Percentiles rank a stretch among this genome's conserved stretches.
phyloP scores from a whole-genome alignment of 2,888 invertebrate genomes.

The Gryllus longicercus region DNA sequence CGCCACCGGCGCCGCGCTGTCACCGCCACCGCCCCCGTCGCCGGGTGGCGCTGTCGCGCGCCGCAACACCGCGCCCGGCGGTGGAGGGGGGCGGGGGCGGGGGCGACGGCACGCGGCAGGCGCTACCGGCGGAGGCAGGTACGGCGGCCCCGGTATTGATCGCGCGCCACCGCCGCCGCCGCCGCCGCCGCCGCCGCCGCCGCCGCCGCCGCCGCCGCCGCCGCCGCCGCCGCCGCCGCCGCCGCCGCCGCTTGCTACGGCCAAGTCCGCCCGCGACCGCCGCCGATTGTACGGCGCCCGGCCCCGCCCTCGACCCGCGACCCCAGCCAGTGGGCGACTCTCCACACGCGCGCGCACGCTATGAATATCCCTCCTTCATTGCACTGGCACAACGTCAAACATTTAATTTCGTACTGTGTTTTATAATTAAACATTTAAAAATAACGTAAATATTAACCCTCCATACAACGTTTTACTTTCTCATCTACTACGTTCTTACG shows the following conservation, averaged over 20 bases:
- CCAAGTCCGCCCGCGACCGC: background rate
- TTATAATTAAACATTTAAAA: no score
- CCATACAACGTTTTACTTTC: no score
- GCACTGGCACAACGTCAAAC: no score
- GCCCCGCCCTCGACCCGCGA: background rate
- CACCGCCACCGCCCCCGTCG: background rate
- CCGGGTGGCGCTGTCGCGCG: no score
- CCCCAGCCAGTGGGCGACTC: background rate
- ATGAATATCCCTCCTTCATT: no score
- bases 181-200: no score
- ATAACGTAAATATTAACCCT: no score
- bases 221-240: background rate
- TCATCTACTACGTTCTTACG: no score
- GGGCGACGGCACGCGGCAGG: background rate
- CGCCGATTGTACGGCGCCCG: background rate
- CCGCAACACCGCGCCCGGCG: no score
- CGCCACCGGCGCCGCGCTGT: background rate
- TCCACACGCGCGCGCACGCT: no score
- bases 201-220: background rate
- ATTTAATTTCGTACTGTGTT: no score
- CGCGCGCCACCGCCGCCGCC: background rate
- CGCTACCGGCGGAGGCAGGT: constrained; percentile 1
- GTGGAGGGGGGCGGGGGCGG: no score
- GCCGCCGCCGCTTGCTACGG: background rate
- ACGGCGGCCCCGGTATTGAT: constrained; percentile 8